These are phyloP conservation scores for Hydra vulgaris DNA, from an alignment of 30 jellyfish, hydroid and myxozoan genomes.

Conservation along the genomic window DNA sequence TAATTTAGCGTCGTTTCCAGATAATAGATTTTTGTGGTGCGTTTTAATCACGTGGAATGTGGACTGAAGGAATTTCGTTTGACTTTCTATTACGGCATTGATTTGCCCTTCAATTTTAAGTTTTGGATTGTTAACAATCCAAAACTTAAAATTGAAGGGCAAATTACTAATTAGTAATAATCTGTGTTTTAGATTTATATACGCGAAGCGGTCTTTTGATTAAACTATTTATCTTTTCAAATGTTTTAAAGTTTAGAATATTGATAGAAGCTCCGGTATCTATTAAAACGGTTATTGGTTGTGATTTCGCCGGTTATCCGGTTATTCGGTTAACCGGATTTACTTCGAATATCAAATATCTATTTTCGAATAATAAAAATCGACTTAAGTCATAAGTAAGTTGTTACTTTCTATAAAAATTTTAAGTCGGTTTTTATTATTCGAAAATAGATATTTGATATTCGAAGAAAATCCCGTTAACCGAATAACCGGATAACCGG, in stretches of 20 bases:
- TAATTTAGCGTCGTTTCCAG: slow-evolving; percentile 1
- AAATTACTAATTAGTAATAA: background rate
- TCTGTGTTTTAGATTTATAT: slow-evolving; percentile 2
- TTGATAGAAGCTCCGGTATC: background rate
- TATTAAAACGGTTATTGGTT: background rate
- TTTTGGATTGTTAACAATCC: background rate
- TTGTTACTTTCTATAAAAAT: too few species aligned
- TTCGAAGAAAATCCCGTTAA: too few species aligned
- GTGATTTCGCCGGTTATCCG: too few species aligned
- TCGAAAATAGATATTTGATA: too few species aligned
- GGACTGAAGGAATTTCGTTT: background rate
- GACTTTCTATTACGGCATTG: background rate
- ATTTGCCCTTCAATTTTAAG: background rate
- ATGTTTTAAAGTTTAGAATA: background rate
- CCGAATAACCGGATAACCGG: too few species aligned
- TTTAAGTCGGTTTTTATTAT: too few species aligned
- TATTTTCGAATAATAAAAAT: too few species aligned
- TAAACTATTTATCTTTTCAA: background rate
- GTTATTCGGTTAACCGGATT: too few species aligned
- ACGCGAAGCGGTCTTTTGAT: background rate
- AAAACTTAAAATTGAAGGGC: background rate
- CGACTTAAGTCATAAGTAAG: too few species aligned
- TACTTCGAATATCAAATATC: too few species aligned
- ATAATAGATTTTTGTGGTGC: slow-evolving; percentile 16
- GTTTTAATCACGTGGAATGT: slow-evolving; percentile 13